Percentiles rank a stretch among this genome's conserved stretches.
Evolutionary conservation across 2,113 vertebrate genomes (phyloP).

Genomic region (Cepphus grylle): DNA sequence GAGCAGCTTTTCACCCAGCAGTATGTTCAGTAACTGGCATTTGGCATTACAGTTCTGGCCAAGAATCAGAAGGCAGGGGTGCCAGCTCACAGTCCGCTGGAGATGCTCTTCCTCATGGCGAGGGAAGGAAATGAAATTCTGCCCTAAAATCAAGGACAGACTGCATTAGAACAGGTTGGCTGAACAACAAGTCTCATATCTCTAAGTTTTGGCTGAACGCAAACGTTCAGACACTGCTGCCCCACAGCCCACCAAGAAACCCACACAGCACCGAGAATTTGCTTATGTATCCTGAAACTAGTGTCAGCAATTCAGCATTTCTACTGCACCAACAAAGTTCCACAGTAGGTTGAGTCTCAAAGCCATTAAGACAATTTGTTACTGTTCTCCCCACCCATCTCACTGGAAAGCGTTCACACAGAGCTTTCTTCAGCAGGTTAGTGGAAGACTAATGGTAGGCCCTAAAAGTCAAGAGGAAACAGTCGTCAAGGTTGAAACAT

Average conservation of each 20-base stretch:
- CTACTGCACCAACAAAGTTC: neutral
- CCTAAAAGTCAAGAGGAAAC: neutral
- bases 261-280: neutral
- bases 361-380: neutral
- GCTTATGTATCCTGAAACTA: neutral
- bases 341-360: neutral
- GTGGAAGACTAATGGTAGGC: neutral
- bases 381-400: neutral
- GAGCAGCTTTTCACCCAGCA: constrained; percentile 88
- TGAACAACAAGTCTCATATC: neutral
- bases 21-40: constrained; percentile 86
- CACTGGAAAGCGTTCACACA: neutral
- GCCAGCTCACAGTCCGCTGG: constrained; percentile 80
- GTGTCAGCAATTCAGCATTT: neutral
- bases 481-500: neutral
- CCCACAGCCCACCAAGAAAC: neutral
- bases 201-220: neutral
- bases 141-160: constrained; percentile 70
- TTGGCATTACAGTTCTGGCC: constrained; percentile 91
- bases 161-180: neutral
- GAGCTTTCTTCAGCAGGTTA: neutral
- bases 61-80: constrained; percentile 87
- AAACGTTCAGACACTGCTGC: neutral
- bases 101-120: constrained; percentile 90
- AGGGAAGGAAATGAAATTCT: constrained; percentile 86